Evolutionary conservation across 2,797 vertebrate species (phyloP), one percentile per base, ranked within the genome.

Genomic region (Typhlichthys eigenmanni): DNA sequence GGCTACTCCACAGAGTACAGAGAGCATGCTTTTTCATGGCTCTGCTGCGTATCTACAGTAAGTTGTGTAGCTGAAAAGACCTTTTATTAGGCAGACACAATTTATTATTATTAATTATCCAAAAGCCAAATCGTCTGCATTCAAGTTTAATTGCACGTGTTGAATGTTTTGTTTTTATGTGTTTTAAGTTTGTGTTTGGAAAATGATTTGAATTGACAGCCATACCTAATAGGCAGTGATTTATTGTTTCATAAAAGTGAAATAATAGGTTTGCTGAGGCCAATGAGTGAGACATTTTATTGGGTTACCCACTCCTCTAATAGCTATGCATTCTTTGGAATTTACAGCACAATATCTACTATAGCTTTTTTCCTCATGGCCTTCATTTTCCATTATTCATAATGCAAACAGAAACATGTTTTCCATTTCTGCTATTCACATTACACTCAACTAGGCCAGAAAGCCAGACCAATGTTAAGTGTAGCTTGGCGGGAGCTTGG

Each of bases 281-380:
- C 81, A 88, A 81, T 88, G 75, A 78, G 24, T 70, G 78, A 88
- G 76, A 73, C 61, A n/a, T 81, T 90, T 92, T 89, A 88, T 87
- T 87, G 66, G 83, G 81, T 86, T 88, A 82, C 85, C 72, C 79
- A 82, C 66, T 79, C 73, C 69, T 59, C 65, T 80, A 79, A 84
- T 86, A 89, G 86, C 69, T 79, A 82, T 78, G 74, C 80, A 82
- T 81, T 90, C 75, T 89, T 89, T 82, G 68, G 79, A 79, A 86
- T 87, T 87, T 63, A 72, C 66, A 76, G 70, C 57, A 67, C 58
- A 61, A 10, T 78, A 65, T 72, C 75, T 63, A 78, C 67, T 61
- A 47, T 57, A 16, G 64, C 64, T 64, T 64, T 74, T 55, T 67
- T 66, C 82, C 63, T 83, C 32, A 1, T 74, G 64, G 51, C 58